These are phyloP conservation scores for Coracopsis vasa DNA, from an alignment of 2,113 vertebrate genomes.

Conservation along the genomic window DNA sequence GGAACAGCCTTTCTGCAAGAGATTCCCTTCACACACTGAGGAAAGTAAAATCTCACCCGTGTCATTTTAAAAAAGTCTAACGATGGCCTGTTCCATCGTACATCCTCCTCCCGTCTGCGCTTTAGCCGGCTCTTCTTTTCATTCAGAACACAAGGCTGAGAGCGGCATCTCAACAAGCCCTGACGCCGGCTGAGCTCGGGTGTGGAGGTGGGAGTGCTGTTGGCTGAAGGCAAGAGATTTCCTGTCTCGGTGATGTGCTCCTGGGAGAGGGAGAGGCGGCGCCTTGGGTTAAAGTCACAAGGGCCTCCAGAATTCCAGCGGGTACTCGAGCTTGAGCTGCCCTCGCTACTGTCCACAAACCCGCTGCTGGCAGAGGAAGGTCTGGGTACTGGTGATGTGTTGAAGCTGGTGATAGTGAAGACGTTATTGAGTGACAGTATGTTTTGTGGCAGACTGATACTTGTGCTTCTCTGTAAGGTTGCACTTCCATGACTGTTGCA, in stretches of 20 bases:
- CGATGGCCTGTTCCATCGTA: slow-evolving; percentile 77
- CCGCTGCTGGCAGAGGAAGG: slow-evolving; percentile 76
- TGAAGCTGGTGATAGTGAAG: slow-evolving; percentile 53
- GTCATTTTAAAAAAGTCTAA: slow-evolving; percentile 85
- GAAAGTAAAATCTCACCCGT: slow-evolving; percentile 71
- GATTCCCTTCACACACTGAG: not conserved
- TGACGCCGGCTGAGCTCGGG: slow-evolving; percentile 72
- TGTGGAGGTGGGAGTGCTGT: slow-evolving; percentile 76
- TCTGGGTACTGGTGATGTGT: slow-evolving; percentile 65
- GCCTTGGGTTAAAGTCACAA: slow-evolving; percentile 65
- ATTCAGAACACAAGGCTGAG: slow-evolving; percentile 78
- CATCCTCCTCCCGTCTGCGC: slow-evolving; percentile 74
- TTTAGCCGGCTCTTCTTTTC: slow-evolving; percentile 75
- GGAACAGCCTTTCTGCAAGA: not conserved
- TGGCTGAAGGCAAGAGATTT: slow-evolving; percentile 68
- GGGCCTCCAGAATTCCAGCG: slow-evolving; percentile 60
- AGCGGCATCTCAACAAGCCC: slow-evolving; percentile 75
- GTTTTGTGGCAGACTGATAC: slow-evolving; percentile 65
- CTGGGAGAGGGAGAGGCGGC: slow-evolving; percentile 79
- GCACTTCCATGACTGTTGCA: slow-evolving; percentile 69
- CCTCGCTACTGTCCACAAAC: slow-evolving; percentile 72
- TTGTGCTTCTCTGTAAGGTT: slow-evolving; percentile 69
- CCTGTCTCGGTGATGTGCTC: slow-evolving; percentile 71
- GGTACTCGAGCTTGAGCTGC: slow-evolving; percentile 49
- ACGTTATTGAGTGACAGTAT: slow-evolving; percentile 29